Conservation (phyloP, 2,113 vertebrate species). For the Saccopteryx bilineata region DNA sequence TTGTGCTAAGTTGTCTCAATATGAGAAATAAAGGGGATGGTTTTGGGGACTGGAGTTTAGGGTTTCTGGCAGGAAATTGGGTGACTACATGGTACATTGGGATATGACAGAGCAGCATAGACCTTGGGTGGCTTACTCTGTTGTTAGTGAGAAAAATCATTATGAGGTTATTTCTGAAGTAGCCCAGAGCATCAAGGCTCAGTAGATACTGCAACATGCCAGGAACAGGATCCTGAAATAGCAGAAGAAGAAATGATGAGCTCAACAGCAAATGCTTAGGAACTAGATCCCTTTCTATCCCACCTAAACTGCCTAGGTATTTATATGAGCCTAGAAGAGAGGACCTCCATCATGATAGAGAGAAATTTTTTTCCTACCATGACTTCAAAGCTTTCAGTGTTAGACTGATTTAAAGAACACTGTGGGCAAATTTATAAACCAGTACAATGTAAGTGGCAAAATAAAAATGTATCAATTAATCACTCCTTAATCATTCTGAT, state of each 20-base stretch:
- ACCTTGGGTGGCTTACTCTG: background rate
- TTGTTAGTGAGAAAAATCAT: background rate
- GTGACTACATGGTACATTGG: background rate
- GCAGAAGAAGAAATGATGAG: background rate
- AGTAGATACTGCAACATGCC: rapidly evolving
- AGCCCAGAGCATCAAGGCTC: background rate
- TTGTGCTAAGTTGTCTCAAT: background rate
- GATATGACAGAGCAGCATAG: background rate
- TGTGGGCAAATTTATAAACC: background rate
- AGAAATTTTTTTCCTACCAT: background rate
- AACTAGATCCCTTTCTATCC: background rate
- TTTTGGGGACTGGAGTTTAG: background rate
- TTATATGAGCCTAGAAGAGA: background rate
- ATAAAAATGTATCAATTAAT: background rate
- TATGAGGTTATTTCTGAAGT: background rate
- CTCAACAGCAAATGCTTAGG: background rate
- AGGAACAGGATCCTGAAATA: background rate
- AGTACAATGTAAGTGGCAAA: background rate
- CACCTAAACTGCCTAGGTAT: background rate
- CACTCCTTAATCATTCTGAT: background rate
- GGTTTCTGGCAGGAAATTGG: background rate
- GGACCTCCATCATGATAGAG: background rate
- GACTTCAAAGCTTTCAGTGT: background rate
- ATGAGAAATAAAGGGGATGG: background rate
- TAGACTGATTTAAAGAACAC: background rate